Evolutionary conservation across 2,113 vertebrate genomes (phyloP).

Genomic region (Sebastes fasciatus): DNA sequence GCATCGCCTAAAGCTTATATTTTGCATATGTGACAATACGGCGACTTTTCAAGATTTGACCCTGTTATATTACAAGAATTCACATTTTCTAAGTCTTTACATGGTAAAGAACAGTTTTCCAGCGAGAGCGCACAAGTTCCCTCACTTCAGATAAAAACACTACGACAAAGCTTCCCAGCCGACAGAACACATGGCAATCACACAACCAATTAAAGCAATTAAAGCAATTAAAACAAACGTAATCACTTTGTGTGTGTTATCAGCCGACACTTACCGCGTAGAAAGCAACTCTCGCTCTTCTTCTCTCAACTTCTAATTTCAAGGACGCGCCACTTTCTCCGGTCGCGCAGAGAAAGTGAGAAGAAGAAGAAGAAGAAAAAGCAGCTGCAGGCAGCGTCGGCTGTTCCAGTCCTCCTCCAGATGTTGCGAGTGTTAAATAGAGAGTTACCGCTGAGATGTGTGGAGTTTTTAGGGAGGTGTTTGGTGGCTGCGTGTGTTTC

Average conservation of each 20-base stretch:
- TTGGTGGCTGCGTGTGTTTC: slow-evolving; percentile 30
- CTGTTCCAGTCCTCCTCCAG: slow-evolving; percentile 43
- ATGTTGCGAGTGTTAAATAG: slow-evolving; percentile 34
- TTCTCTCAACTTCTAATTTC: slow-evolving; percentile 57
- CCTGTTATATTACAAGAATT: not conserved
- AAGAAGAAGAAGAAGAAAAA: not conserved
- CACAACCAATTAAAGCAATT: slow-evolving; percentile 58
- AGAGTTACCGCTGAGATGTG: slow-evolving; percentile 3
- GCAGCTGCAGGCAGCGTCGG: slow-evolving; percentile 25
- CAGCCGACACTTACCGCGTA: slow-evolving; percentile 60
- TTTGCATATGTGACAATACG: not conserved
- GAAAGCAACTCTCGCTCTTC: slow-evolving; percentile 25
- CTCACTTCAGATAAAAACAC: not conserved
- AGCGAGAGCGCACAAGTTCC: slow-evolving; percentile 31
- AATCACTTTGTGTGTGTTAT: slow-evolving; percentile 14
- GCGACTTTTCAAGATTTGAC: not conserved
- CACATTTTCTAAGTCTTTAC: not conserved
- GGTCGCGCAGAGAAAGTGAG: slow-evolving; percentile 21
- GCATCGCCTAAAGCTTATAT: no score
- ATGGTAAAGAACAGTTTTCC: not conserved
- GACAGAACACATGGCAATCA: slow-evolving; percentile 28
- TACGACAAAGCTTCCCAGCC: not conserved
- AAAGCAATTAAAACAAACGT: slow-evolving; percentile 54
- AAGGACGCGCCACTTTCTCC: slow-evolving; percentile 58
- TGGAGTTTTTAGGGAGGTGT: slow-evolving; percentile 12